These are phyloP conservation scores for Misgurnus anguillicaudatus DNA, from an alignment of 2,113 vertebrate species.

Conservation along the genomic window DNA sequence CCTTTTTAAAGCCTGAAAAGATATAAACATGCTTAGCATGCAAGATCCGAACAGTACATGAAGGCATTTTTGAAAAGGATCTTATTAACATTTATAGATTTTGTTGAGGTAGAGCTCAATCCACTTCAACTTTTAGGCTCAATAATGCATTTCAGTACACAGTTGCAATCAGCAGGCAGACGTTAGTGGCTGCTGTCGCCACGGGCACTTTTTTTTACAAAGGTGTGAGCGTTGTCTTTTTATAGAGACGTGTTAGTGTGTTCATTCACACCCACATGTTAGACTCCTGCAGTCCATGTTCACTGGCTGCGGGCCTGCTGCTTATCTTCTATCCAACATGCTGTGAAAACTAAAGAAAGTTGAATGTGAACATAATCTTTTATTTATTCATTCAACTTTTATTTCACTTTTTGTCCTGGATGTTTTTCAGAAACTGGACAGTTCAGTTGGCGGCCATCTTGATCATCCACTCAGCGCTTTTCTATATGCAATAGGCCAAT, in stretches of 20 bases:
- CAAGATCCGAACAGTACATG: conserved; percentile 45
- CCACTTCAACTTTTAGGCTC: background rate
- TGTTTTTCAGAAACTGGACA: background rate
- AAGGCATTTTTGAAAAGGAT: conserved; percentile 45
- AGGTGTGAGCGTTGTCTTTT: conserved; percentile 56
- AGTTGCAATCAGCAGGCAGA: conserved; percentile 46
- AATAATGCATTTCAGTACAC: conserved; percentile 16
- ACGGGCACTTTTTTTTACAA: conserved; percentile 39
- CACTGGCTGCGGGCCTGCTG: background rate
- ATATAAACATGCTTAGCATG: conserved; percentile 55
- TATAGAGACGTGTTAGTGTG: conserved; percentile 55
- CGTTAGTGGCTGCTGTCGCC: conserved; percentile 50
- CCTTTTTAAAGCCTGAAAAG: conserved; percentile 35
- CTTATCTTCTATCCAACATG: conserved; percentile 26
- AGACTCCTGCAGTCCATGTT: conserved; percentile 36
- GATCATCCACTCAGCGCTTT: too few species aligned
- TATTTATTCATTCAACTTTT: background rate
- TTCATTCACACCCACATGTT: conserved; percentile 54
- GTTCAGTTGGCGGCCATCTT: too few species aligned
- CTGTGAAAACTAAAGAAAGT: conserved; percentile 7
- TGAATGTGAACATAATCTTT: conserved; percentile 1
- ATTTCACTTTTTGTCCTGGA: background rate
- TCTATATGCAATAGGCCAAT: too few species aligned
- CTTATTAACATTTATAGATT: conserved; percentile 24
- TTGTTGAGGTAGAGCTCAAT: background rate